Conservation (phyloP, 2,797 vertebrate species). For the Phyllotis vaccarum region DNA sequence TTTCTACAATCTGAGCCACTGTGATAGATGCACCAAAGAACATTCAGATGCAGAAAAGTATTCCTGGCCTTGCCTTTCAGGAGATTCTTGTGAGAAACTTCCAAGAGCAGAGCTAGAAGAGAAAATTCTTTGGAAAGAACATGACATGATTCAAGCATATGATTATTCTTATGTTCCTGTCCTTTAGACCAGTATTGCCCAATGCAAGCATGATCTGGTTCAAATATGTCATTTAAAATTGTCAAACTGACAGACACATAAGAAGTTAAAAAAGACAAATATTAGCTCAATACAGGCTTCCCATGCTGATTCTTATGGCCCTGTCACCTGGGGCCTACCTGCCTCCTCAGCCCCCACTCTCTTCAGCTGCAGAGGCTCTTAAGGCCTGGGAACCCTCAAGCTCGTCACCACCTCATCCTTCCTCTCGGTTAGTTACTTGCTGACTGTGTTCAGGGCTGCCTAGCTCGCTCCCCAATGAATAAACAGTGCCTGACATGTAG, state of each 20-base stretch:
- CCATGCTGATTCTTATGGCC: neutral
- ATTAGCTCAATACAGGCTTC: neutral
- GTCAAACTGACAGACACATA: neutral
- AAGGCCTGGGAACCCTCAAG: too few species aligned
- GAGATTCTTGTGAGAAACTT: constrained; percentile 5
- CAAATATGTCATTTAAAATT: neutral
- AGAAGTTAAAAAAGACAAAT: neutral
- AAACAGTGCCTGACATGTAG: neutral
- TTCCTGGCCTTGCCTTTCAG: neutral
- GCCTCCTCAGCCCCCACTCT: neutral
- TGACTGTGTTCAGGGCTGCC: neutral
- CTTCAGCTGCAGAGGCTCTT: neutral
- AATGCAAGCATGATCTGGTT: neutral
- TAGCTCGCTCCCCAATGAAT: neutral
- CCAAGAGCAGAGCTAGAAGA: constrained; percentile 28
- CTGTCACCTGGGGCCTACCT: neutral
- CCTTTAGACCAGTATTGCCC: neutral
- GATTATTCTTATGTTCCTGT: constrained; percentile 42
- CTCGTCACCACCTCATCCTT: neutral
- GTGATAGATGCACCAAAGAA: neutral
- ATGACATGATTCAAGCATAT: neutral
- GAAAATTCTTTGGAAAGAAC: constrained; percentile 15
- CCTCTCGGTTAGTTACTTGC: neutral
- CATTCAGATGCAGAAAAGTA: constrained; percentile 17
- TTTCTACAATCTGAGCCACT: neutral